Conservation (phyloP, 2,888 invertebrate genomes). For the Craniophora ligustri region DNA sequence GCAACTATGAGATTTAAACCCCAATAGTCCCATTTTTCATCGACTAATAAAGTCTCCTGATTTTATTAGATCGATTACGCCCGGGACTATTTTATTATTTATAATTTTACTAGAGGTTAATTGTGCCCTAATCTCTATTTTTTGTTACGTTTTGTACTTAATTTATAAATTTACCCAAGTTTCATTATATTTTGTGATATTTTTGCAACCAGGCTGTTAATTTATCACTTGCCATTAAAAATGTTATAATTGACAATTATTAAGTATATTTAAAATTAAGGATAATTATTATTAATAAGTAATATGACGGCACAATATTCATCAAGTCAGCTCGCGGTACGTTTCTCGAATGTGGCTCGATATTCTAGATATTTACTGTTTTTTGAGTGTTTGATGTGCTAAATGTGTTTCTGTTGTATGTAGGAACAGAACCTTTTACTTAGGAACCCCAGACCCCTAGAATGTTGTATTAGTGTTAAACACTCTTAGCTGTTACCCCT, state of each 20-base stretch:
- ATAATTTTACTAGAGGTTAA: conserved; percentile 65
- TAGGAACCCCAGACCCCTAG: conserved; percentile 71
- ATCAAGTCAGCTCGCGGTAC: conserved; percentile 86
- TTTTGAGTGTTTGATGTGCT: conserved; percentile 75
- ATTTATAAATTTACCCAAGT: conserved; percentile 29
- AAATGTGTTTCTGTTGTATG: conserved; percentile 73
- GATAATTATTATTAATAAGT: conserved; percentile 66
- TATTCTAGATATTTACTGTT: conserved; percentile 66
- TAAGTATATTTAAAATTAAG: conserved; percentile 56
- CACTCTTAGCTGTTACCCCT: conserved; percentile 69
- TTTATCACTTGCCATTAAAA: conserved; percentile 67
- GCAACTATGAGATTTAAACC: conserved; percentile 96
- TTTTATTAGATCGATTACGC: conserved; percentile 26
- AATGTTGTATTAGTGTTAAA: conserved; percentile 73
- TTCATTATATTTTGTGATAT: conserved; percentile 38
- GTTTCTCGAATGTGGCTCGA: conserved; percentile 84
- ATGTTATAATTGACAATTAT: conserved; percentile 63
- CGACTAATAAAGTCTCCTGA: conserved; percentile 28
- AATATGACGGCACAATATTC: conserved; percentile 81
- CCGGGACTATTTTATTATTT: conserved; percentile 44
- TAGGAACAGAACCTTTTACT: conserved; percentile 64
- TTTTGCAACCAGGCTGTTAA: conserved; percentile 62
- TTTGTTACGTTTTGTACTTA: conserved; percentile 51
- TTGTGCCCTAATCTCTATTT: conserved; percentile 73
- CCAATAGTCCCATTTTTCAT: conserved; percentile 21